A percentile compares a stretch with the other conserved stretches of the same genome.
Evolutionary conservation across 1,140 invertebrate species (phyloP).

Genomic region (Drosophila aff.): DNA sequence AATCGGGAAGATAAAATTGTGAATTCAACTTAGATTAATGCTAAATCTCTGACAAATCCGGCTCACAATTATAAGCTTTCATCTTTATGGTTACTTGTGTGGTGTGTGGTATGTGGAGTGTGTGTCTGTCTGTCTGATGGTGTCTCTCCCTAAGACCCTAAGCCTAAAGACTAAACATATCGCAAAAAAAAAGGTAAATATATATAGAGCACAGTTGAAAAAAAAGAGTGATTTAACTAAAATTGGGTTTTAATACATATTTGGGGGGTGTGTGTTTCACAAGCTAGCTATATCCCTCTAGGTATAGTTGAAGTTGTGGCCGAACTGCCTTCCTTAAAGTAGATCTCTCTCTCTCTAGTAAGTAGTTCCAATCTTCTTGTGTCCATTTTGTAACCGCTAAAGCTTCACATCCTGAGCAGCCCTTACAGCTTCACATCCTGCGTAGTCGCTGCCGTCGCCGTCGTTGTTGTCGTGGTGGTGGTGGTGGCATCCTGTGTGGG

Average conservation of each 20-base stretch:
- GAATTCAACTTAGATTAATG: constrained; percentile 27
- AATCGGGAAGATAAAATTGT: background rate
- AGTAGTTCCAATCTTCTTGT: constrained; percentile 13
- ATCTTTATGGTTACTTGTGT: constrained; percentile 18
- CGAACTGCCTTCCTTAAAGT: constrained; percentile 13
- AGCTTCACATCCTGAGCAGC: constrained; percentile 56
- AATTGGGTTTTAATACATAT: constrained; percentile 49
- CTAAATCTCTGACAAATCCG: constrained; percentile 9
- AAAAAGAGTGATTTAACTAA: constrained; percentile 34
- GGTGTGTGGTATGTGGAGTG: constrained; percentile 26
- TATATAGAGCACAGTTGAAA: constrained; percentile 6
- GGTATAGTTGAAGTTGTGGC: constrained; percentile 12
- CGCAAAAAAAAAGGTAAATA: constrained; percentile 5
- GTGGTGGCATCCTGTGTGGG: constrained; percentile 39
- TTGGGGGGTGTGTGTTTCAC: background rate
- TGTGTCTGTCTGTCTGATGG: constrained; percentile 10
- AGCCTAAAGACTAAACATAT: constrained; percentile 22
- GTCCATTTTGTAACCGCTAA: background rate
- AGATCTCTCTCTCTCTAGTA: constrained; percentile 12
- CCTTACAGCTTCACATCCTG: constrained; percentile 60
- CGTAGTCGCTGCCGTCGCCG: constrained; percentile 13
- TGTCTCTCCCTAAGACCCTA: constrained; percentile 27
- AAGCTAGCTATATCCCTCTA: constrained; percentile 8
- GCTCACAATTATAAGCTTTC: constrained; percentile 8
- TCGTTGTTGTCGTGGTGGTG: background rate